phyloP scores from a whole-genome alignment of 2,888 invertebrate genomes.

The Pyralis farinalis region DNA sequence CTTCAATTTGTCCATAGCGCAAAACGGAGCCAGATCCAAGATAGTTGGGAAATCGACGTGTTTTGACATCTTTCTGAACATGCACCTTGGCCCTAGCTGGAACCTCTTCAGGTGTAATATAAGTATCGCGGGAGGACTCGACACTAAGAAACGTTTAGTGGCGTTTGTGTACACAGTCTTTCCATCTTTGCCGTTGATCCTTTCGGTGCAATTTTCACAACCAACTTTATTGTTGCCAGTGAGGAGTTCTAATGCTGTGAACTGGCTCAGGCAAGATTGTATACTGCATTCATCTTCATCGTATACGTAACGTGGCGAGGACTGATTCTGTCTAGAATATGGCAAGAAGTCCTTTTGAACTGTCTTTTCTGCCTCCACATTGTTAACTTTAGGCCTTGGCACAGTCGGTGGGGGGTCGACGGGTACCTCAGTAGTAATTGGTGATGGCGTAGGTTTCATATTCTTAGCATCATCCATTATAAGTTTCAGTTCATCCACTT shows the following conservation, averaged over 20 bases:
- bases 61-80: slow-evolving; percentile 91
- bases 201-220: slow-evolving; percentile 93
- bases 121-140: slow-evolving; percentile 94
- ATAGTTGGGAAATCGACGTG: slow-evolving; percentile 93
- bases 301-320: slow-evolving; percentile 85
- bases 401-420: slow-evolving; percentile 37
- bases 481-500: slow-evolving; percentile 57
- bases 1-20: slow-evolving; percentile 84
- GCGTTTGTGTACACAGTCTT: slow-evolving; percentile 91
- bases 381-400: slow-evolving; percentile 48
- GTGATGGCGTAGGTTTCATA: slow-evolving; percentile 37
- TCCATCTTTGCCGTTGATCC: slow-evolving; percentile 84
- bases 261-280: slow-evolving; percentile 94
- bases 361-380: slow-evolving; percentile 49
- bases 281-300: slow-evolving; percentile 91
- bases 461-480: slow-evolving; percentile 45
- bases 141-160: slow-evolving; percentile 92
- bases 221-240: slow-evolving; percentile 96
- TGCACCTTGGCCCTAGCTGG: slow-evolving; percentile 87
- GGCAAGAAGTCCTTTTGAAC: slow-evolving; percentile 48
- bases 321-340: slow-evolving; percentile 65
- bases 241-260: slow-evolving; percentile 94
- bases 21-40: slow-evolving; percentile 95
- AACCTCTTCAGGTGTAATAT: slow-evolving; percentile 98
- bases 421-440: slow-evolving; percentile 18